Conservation (phyloP, 2,888 invertebrate species). For the Megaustenia siamemsis region DNA sequence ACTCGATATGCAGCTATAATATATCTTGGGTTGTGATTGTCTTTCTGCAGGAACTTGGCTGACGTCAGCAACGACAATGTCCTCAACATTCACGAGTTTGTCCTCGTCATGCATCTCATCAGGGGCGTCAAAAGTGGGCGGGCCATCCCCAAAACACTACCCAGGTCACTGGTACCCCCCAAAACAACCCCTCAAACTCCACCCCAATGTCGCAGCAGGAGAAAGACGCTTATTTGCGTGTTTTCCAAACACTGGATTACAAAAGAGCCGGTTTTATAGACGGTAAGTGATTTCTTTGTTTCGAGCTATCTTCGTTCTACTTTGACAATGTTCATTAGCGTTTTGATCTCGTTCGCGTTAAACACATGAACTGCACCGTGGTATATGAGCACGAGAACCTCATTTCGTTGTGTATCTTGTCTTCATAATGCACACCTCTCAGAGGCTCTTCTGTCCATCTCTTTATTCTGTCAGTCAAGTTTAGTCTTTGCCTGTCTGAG, state of each 20-base stretch:
- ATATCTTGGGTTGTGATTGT: no score
- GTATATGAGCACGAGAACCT: no score
- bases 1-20: no score
- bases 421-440: no score
- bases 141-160: constrained; percentile 91
- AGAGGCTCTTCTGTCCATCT: no score
- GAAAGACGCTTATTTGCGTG: constrained; percentile 67
- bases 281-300: constrained; percentile 63
- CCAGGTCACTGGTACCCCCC: constrained; percentile 79
- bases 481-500: no score
- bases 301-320: no score
- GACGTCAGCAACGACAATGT: constrained; percentile 78
- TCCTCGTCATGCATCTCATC: constrained; percentile 76
- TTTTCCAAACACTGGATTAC: constrained; percentile 68
- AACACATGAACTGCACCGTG: no score
- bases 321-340: background rate
- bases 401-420: no score
- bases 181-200: constrained; percentile 57
- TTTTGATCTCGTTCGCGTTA: no score
- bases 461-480: no score
- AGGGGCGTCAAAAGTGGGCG: constrained; percentile 90
- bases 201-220: constrained; percentile 64
- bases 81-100: constrained; percentile 77
- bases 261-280: constrained; percentile 63
- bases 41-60: constrained; percentile 73